These are phyloP conservation scores for Adrianichthys oophorus DNA, from an alignment of 2,797 vertebrate genomes.

Conservation along the genomic window DNA sequence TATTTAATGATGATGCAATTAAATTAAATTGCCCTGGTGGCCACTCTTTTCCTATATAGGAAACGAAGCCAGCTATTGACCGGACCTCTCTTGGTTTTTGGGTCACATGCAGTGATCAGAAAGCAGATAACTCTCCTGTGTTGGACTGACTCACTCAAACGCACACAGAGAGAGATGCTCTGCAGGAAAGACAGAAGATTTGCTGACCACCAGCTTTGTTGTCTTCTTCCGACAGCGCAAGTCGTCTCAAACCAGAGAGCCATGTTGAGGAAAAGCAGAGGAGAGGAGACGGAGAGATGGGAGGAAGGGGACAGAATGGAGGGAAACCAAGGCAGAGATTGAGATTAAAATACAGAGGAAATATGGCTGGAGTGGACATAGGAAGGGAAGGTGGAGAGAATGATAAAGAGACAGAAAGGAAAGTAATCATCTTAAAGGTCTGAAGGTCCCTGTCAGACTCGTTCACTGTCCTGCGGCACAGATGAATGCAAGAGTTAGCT, in stretches of 20 bases:
- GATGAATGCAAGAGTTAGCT: constrained; percentile 42
- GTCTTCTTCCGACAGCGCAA: constrained; percentile 33
- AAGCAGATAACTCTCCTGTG: constrained; percentile 55
- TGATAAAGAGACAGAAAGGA: constrained; percentile 52
- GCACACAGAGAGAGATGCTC: constrained; percentile 18
- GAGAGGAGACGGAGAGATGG: not conserved
- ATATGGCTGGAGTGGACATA: not conserved
- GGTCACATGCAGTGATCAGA: constrained; percentile 71
- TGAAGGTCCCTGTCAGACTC: constrained; percentile 61
- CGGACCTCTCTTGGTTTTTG: constrained; percentile 66
- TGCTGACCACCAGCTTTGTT: constrained; percentile 61
- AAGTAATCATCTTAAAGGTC: constrained; percentile 66
- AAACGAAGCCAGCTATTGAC: constrained; percentile 64
- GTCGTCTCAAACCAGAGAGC: constrained; percentile 38
- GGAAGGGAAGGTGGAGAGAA: constrained; percentile 27
- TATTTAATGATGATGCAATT: constrained; percentile 45
- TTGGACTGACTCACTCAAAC: constrained; percentile 16
- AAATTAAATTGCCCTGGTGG: constrained; percentile 46
- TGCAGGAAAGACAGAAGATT: constrained; percentile 42
- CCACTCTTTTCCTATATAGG: constrained; percentile 34
- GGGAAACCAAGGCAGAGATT: constrained; percentile 9
- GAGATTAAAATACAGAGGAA: constrained; percentile 30
- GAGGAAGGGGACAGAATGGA: not conserved
- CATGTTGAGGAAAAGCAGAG: constrained; percentile 4
- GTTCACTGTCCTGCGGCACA: constrained; percentile 53